Percentiles rank a stretch among this genome's conserved stretches.
These are phyloP conservation scores for Pseudomyrmex sp. DNA, from an alignment of 1,140 invertebrate genomes.

Conservation along the genomic window DNA sequence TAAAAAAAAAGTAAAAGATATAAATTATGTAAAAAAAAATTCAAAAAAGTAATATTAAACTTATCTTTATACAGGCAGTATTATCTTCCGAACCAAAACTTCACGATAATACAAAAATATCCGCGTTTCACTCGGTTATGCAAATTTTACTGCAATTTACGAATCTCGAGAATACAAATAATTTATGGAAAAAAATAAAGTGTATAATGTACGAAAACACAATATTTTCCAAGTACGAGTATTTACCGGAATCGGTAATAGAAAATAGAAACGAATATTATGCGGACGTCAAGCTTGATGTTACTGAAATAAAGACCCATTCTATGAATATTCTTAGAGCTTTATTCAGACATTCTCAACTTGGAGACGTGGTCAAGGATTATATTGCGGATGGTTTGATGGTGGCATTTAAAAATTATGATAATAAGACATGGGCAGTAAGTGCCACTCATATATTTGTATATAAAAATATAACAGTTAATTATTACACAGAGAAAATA, in stretches of 20 bases:
- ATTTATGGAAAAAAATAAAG: conserved; percentile 66
- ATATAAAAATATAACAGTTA: conserved; percentile 1
- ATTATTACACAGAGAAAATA: conserved; percentile 4
- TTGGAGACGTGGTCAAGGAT: conserved; percentile 90
- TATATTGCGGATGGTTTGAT: conserved; percentile 91
- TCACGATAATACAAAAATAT: conserved; percentile 82
- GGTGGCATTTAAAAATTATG: conserved; percentile 91
- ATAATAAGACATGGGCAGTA: conserved; percentile 92
- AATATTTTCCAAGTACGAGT: conserved; percentile 72
- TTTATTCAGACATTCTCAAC: conserved; percentile 90
- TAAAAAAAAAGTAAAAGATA: conserved; percentile 31
- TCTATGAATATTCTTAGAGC: conserved; percentile 94
- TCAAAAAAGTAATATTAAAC: neutral
- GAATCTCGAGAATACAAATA: conserved; percentile 69
- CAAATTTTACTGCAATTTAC: conserved; percentile 79
- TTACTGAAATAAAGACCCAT: conserved; percentile 89
- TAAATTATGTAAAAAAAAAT: neutral
- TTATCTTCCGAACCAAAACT: conserved; percentile 87
- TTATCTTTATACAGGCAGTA: conserved; percentile 86
- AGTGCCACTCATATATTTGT: conserved; percentile 72
- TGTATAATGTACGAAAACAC: conserved; percentile 70
- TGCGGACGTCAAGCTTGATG: conserved; percentile 47
- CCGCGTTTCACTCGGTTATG: conserved; percentile 88
- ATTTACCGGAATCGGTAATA: conserved; percentile 34
- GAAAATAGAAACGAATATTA: conserved; percentile 38